phyloP scores from a whole-genome alignment of 2,888 invertebrate genomes.

The Nematopogon swammerdamellus region DNA sequence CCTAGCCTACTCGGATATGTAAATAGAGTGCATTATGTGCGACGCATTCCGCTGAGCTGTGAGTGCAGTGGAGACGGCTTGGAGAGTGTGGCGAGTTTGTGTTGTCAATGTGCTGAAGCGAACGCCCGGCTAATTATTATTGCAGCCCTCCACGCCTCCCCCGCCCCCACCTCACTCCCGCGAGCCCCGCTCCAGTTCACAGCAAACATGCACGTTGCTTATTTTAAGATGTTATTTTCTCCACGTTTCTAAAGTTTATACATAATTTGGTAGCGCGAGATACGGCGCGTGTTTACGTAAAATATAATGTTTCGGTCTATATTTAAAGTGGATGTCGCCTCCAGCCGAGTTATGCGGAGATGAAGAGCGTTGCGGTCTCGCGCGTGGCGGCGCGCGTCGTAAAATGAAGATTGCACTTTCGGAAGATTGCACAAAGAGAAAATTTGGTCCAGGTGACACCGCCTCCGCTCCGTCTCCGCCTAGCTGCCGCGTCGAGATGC shows the following conservation, averaged over 20 bases:
- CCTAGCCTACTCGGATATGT: too few relatives aligned
- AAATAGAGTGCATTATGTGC: too few relatives aligned
- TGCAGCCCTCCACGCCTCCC: too few relatives aligned
- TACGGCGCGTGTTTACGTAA: background rate
- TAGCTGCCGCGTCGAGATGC: background rate
- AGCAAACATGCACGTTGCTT: background rate
- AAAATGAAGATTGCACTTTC: background rate
- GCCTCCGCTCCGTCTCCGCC: background rate
- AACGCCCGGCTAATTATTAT: background rate
- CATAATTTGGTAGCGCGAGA: background rate
- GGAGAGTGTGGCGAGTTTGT: too few relatives aligned
- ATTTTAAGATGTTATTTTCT: background rate
- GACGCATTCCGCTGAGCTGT: too few relatives aligned
- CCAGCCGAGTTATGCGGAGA: background rate
- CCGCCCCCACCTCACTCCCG: too few relatives aligned
- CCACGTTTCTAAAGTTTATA: background rate
- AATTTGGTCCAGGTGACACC: background rate
- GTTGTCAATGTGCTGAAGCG: background rate
- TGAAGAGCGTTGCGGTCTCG: background rate
- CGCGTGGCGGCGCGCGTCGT: background rate
- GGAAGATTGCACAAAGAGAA: background rate
- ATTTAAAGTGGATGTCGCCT: background rate
- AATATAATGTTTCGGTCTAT: background rate
- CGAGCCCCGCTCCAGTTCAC: background rate
- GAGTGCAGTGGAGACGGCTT: too few relatives aligned